Base-by-base conservation (phyloP, 2,113 vertebrate species). In the Phasianus colchicus region DNA sequence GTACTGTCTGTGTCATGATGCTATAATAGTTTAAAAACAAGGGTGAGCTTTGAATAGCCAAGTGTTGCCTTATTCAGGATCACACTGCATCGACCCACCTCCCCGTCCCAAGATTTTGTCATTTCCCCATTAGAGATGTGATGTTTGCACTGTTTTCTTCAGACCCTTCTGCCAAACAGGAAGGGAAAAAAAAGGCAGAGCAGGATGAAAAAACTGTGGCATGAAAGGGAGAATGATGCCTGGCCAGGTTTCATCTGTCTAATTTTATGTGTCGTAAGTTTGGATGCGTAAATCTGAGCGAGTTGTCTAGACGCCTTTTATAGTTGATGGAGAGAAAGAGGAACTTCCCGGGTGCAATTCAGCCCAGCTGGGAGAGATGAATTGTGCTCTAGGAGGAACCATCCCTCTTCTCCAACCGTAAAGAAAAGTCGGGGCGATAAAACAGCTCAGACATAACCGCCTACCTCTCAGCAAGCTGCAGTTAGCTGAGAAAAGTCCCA, bases 331-430 rank as follows among this genome's bases (percentile, higher is more conserved):
- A 86, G 93, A 83, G 75, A 77, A 64, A 74, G 75, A 91, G 73
- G 93, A 96, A 83, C 58, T 80, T 91, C 85, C 95, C 42, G 2
- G 54, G 82, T 45, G 55, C 72, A 66, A 34, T 58, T 80, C 75
- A 94, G 85, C 75, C 79, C 96, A 96, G 90, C 82, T 90, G 92
- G 93, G 86, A 93, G 88, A 60, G 90, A 91, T 91, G 92, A 90
- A 90, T 77, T 45, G 67, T 74, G 85, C 91, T 95, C 81, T 83
- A 65, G 77, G 83, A 95, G 66, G 91, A 92, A 9, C 61, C 61
- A 61, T 69, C 84, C 57, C 90, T 88, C 83, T 86, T 88, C 63
- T 75, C 71, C 0, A 0, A 52, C n/a, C 7, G 1, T 79, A 82
- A 91, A 93, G 88, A 61, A 64, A 73, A 76, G 54, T 73, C 17